A percentile compares a stretch with the other conserved stretches of the same genome.
phyloP scores from a whole-genome alignment of 2,888 invertebrate genomes.

The Stratiomys singularior region DNA sequence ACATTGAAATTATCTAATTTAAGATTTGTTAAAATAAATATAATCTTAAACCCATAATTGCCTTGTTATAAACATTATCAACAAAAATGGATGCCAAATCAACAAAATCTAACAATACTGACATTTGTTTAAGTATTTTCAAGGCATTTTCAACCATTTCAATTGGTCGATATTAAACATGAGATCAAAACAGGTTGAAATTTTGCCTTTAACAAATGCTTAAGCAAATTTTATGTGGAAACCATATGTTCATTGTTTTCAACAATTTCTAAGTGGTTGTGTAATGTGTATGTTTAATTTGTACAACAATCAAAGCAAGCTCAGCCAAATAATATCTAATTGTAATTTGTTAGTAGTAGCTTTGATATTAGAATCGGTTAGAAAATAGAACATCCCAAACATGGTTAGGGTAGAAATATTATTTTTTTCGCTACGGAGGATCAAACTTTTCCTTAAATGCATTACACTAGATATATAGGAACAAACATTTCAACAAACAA shows the following conservation, averaged over 20 bases:
- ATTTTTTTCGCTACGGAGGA: not conserved
- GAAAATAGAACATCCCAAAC: conserved; percentile 22
- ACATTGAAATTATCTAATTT: conserved; percentile 21
- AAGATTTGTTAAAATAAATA: not conserved
- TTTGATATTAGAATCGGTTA: not conserved
- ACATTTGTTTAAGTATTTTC: not conserved
- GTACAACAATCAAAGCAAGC: conserved; percentile 26
- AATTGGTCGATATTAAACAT: too few species aligned
- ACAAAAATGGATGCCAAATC: conserved; percentile 37
- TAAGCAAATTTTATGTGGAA: not conserved
- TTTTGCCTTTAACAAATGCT: not conserved
- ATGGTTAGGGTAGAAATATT: not conserved
- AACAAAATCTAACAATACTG: conserved; percentile 27
- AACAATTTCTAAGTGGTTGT: conserved; percentile 10
- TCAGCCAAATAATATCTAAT: not conserved
- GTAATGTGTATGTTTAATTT: not conserved
- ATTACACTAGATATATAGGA: not conserved
- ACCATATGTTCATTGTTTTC: not conserved
- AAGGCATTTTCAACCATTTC: not conserved
- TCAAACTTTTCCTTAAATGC: not conserved
- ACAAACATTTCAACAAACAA: conserved; percentile 17
- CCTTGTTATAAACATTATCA: conserved; percentile 14
- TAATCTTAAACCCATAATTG: conserved; percentile 14
- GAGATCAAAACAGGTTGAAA: too few species aligned
- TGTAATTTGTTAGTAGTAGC: conserved; percentile 13